Percentiles rank a stretch among this genome's conserved stretches.
These are phyloP conservation scores for Xenus cinereus DNA, from an alignment of 2,113 vertebrate species.

Conservation along the genomic window DNA sequence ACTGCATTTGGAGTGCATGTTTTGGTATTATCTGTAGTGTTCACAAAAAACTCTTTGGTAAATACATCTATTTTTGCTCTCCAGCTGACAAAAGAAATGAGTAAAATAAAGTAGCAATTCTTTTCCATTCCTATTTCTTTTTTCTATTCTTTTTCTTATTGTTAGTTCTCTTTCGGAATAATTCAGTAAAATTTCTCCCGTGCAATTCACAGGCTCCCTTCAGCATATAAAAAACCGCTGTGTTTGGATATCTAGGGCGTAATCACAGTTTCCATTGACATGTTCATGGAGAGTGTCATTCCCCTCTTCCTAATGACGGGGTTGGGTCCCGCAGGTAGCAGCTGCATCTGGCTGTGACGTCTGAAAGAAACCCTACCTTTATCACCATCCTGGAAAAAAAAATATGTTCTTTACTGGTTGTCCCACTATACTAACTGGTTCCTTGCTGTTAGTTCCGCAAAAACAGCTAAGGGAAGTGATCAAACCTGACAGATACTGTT, in stretches of 20 bases:
- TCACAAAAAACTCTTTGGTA: neutral
- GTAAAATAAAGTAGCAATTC: neutral
- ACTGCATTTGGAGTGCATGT: neutral
- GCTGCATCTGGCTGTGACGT: neutral
- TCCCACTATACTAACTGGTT: neutral
- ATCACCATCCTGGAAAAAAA: neutral
- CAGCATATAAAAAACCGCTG: neutral
- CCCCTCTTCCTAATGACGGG: neutral
- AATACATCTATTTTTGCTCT: neutral
- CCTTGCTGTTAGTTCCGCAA: neutral
- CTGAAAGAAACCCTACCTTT: neutral
- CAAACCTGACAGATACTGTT: neutral
- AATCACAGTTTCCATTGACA: neutral
- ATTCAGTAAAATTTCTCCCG: neutral
- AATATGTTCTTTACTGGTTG: neutral
- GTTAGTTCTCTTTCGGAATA: neutral
- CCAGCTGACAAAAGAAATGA: neutral
- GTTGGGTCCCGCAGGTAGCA: neutral
- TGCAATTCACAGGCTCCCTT: neutral
- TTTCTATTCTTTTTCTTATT: neutral
- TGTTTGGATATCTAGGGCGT: neutral
- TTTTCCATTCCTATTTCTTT: neutral
- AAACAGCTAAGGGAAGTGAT: neutral
- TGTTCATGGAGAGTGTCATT: neutral
- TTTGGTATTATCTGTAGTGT: neutral